phyloP scores from a whole-genome alignment of 2,113 vertebrate genomes.

The Pleuronectes platessa region DNA sequence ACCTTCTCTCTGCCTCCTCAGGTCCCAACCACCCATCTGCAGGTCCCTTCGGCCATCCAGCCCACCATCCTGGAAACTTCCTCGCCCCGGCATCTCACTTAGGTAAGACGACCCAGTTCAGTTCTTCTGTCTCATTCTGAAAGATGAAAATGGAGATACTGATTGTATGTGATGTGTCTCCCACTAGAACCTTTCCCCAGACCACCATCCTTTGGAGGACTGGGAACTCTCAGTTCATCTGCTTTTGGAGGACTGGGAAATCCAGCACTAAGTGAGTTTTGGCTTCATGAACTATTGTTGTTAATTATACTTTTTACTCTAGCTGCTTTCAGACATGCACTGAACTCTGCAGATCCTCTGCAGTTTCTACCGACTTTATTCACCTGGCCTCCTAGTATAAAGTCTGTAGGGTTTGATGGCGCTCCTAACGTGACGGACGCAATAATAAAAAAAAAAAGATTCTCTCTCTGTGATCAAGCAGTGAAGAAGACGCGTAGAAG shows the following conservation, averaged over 20 bases:
- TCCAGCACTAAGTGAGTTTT: slow-evolving; percentile 95
- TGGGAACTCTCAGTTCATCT: slow-evolving; percentile 91
- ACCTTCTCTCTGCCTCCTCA: slow-evolving; percentile 58
- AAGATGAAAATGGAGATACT: neutral
- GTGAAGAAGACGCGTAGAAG: no score
- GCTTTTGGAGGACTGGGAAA: slow-evolving; percentile 98
- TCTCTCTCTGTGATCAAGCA: no score
- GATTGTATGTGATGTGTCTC: slow-evolving; percentile 22
- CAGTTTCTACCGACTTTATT: no score
- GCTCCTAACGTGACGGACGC: no score
- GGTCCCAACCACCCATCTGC: slow-evolving; percentile 91
- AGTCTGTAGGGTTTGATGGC: no score
- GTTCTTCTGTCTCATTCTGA: neutral
- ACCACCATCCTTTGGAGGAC: slow-evolving; percentile 90
- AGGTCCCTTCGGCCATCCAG: slow-evolving; percentile 90
- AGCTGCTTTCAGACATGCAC: neutral
- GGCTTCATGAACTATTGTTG: slow-evolving; percentile 33
- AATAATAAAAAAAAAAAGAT: no score
- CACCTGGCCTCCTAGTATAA: no score
- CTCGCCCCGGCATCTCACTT: slow-evolving; percentile 92
- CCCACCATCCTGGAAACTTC: slow-evolving; percentile 93
- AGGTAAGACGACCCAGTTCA: slow-evolving; percentile 78
- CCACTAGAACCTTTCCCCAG: slow-evolving; percentile 92
- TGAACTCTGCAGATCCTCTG: neutral
- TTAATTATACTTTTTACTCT: neutral